Base-by-base conservation (phyloP, 1,140 invertebrate genomes). In the Leptinotarsa undecemlineata region DNA sequence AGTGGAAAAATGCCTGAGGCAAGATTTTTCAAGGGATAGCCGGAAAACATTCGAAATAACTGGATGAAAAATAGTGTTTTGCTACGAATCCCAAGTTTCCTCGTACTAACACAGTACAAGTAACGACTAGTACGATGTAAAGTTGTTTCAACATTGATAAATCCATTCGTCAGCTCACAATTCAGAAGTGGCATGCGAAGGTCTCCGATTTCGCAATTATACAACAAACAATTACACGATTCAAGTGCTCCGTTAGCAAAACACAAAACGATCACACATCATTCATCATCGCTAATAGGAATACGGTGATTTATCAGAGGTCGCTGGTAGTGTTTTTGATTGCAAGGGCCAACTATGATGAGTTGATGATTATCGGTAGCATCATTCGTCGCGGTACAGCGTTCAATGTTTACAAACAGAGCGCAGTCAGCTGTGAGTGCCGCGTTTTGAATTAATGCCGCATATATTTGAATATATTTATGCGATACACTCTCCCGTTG, bases 381-480 rank as follows among this genome's bases (percentile, higher is more conserved):
- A 70, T 68, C 75, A 19, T 57, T 57, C 75, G 79, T 78, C 73
- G 75, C 71, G 77, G 68, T 74, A 72, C 72, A 80, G 74, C 73
- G 76, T 76, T 74, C 72, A 79, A 78, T 84, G 82, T 84, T 84
- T 84, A 84, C 82, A 84, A 84, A 84, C 82, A 84, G 82, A 79
- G 81, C 76, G 77, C 82, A 84, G 82, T 84, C 82, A 84, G 82
- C 82, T 84, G 82, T 83, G 82, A 83, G 82, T 84, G 83, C 81
- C 86, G 88, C 88, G 87, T 85, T 81, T 87, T 88, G 88, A 89
- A 89, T 89, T 89, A 89, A 89, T 89, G 87, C 86, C 86, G 88
- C 88, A 89, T 89, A 89, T 86, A 89, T 89, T 89, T 89, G 88
- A 89, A 89, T 89, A 89, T 86, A 89, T 89, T 89, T 88, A 82